Conservation (phyloP, 2,113 vertebrate genomes). For the Sakesphorus luctuosus region DNA sequence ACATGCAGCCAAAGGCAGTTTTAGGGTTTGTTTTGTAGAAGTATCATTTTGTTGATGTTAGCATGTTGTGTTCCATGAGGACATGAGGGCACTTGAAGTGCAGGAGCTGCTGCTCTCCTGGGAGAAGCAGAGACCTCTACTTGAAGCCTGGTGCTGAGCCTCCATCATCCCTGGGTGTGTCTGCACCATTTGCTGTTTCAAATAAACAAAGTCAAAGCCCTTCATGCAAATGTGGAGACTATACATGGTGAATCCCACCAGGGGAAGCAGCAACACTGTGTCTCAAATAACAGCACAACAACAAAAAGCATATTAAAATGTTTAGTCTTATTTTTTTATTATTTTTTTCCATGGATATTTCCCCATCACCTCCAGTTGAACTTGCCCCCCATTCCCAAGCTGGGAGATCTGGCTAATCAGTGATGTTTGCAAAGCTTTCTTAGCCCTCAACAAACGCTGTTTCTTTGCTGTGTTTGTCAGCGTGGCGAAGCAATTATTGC, state of each 20-base stretch:
- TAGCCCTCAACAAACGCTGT: neutral
- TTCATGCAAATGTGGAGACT: neutral
- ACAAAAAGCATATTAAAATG: neutral
- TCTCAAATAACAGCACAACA: neutral
- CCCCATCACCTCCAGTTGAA: slow-evolving; percentile 12
- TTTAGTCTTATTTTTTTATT: neutral
- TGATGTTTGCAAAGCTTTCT: slow-evolving; percentile 42
- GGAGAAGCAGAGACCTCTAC: neutral
- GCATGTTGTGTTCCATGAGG: neutral
- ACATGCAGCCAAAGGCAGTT: fast-evolving
- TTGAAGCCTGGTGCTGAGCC: neutral
- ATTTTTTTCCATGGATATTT: neutral
- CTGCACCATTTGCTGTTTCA: neutral
- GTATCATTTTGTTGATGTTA: neutral
- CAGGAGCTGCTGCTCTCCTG: fast-evolving
- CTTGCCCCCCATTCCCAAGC: neutral
- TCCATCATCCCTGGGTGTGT: fast-evolving
- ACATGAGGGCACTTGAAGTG: neutral
- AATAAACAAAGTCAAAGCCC: neutral
- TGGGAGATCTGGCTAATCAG: slow-evolving; percentile 28
- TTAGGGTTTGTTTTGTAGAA: neutral
- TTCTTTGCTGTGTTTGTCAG: slow-evolving; percentile 46
- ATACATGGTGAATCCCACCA: neutral
- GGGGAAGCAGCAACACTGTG: neutral
- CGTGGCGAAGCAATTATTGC: neutral